Base-by-base conservation (phyloP, 2,888 invertebrate species). In the Clistopyga incitator region DNA sequence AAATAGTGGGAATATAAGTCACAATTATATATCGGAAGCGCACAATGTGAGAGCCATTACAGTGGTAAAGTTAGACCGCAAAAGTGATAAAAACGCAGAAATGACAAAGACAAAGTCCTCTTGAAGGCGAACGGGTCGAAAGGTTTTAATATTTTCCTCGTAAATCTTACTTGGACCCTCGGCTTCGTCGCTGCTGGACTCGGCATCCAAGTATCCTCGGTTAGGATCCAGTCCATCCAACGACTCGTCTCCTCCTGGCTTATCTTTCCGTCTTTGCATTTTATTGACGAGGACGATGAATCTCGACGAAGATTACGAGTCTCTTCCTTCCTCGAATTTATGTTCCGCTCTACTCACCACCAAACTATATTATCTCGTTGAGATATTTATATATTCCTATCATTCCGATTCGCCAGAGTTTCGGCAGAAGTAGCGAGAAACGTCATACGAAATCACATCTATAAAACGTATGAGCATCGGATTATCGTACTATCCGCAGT, bases 171-270 rank as follows among this genome's bases (percentile, higher is more conserved):
- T 76, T 61, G 80, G 38, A 59, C 38, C 50, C 25, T 85, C 82
- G 42, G 64, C 85, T 23, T 85, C 86, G 72, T 84, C 85, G 80
- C 84, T 84, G 56, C 83, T 90, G 89, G 88, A 92, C 88, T 88
- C 88, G 79, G 92, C 92, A 88, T 92, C 92, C 89, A 92, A 92
- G 89, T 92, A 92, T 88, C 89, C 92, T 84, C 91, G 88, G 86
- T 84, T 90, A 54, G 89, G 88, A 88, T 92, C 89, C 68, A 42
- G 59, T 67, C 56, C 76, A 86, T 84, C 82, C 74, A 77, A 84
- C 84, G 88, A 87, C 89, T 90, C 90, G 88, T 90, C 89, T 76
- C 87, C 75, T 88, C 88, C 87, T 85, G 82, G 87, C 89, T 90
- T 91, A 89, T 89, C 88, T 88, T 86, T 90, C 84, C 81, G 88